phyloP scores from a whole-genome alignment of 2,888 invertebrate genomes.

The Tetranychus piercei region DNA sequence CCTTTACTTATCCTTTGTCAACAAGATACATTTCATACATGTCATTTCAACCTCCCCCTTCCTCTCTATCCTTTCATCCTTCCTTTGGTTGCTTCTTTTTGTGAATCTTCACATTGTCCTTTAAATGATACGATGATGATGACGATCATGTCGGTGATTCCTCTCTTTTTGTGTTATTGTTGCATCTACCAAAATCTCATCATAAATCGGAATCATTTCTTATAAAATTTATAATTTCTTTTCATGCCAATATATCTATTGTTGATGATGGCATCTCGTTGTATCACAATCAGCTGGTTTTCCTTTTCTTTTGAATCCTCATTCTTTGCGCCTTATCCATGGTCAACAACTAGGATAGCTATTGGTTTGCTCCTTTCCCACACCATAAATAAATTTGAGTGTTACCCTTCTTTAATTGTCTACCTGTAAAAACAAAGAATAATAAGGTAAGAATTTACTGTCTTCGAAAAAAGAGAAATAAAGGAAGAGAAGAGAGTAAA shows the following conservation, averaged over 20 bases:
- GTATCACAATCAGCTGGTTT: too few relatives aligned
- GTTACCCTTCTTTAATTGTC: not conserved
- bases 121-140: not conserved
- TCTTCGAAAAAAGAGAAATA: not conserved
- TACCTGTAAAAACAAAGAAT: not conserved
- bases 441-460: not conserved
- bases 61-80: slow-evolving; percentile 9
- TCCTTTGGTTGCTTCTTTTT: not conserved
- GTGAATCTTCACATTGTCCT: not conserved
- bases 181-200: not conserved
- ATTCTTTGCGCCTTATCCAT: too few relatives aligned
- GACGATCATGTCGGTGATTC: not conserved
- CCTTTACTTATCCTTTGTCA: not conserved
- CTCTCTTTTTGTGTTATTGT: not conserved
- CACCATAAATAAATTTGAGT: not conserved
- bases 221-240: not conserved
- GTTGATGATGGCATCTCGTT: too few relatives aligned
- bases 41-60: not conserved
- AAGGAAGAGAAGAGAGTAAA: not conserved
- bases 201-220: not conserved
- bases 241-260: too few relatives aligned
- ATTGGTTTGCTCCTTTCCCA: not conserved
- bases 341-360: too few relatives aligned
- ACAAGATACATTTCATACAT: slow-evolving; percentile 7
- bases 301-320: too few relatives aligned